phyloP scores from a whole-genome alignment of 2,888 invertebrate genomes.

The Globia sparganii region DNA sequence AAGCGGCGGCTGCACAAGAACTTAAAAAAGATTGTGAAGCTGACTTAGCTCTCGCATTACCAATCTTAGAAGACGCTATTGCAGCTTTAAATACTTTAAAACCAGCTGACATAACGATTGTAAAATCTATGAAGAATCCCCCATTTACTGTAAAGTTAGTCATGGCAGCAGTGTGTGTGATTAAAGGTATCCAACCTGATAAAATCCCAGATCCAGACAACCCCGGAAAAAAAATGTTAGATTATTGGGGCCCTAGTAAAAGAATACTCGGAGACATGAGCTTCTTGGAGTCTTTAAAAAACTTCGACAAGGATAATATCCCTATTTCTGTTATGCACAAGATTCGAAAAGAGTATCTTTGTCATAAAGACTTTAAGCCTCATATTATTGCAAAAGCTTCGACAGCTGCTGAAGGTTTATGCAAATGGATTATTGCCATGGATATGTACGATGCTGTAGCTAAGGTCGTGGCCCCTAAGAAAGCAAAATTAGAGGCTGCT shows the following conservation, averaged over 20 bases:
- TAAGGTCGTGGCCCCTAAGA: slow-evolving; percentile 96
- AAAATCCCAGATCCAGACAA: slow-evolving; percentile 93
- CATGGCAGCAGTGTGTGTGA: slow-evolving; percentile 97
- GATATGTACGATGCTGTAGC: slow-evolving; percentile 96
- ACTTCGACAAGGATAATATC: slow-evolving; percentile 96
- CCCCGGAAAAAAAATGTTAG: slow-evolving; percentile 92
- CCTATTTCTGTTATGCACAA: slow-evolving; percentile 93
- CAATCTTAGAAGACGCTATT: slow-evolving; percentile 94
- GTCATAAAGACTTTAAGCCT: slow-evolving; percentile 95
- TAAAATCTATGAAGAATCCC: slow-evolving; percentile 97
- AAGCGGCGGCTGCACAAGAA: slow-evolving; percentile 95
- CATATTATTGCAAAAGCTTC: slow-evolving; percentile 96
- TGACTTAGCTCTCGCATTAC: slow-evolving; percentile 96
- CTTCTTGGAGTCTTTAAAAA: slow-evolving; percentile 93
- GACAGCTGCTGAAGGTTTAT: slow-evolving; percentile 97
- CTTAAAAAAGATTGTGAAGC: slow-evolving; percentile 97
- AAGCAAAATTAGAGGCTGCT: slow-evolving; percentile 94
- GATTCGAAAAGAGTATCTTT: slow-evolving; percentile 93
- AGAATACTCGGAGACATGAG: slow-evolving; percentile 95
- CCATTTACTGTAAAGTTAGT: slow-evolving; percentile 95
- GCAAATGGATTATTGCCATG: slow-evolving; percentile 97
- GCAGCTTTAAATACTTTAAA: slow-evolving; percentile 96
- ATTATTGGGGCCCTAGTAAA: slow-evolving; percentile 97
- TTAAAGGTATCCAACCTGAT: slow-evolving; percentile 95
- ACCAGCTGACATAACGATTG: slow-evolving; percentile 95